A percentile compares a stretch with the other conserved stretches of the same genome.
phyloP scores from a whole-genome alignment of 1,140 invertebrate genomes.

The Colletes gigas region DNA sequence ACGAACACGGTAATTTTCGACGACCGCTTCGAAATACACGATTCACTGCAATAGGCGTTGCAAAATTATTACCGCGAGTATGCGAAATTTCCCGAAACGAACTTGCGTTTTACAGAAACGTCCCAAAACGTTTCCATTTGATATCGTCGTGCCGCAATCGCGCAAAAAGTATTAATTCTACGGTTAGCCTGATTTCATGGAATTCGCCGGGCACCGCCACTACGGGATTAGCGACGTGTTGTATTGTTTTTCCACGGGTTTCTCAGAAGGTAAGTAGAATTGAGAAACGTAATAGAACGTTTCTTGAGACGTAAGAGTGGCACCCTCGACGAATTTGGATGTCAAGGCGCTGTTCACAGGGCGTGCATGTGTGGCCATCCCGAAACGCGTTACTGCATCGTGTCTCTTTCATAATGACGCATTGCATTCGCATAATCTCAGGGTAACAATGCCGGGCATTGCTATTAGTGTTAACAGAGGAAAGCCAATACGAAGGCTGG shows the following conservation, averaged over 20 bases:
- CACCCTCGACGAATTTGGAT: slow-evolving; percentile 63
- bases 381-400: slow-evolving; percentile 32
- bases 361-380: slow-evolving; percentile 21
- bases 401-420: slow-evolving; percentile 59
- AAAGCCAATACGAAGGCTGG: slow-evolving; percentile 56
- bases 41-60: background rate
- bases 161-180: background rate
- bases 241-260: background rate
- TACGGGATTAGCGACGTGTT: background rate
- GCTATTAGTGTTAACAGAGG: slow-evolving; percentile 62
- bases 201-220: background rate
- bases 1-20: no score
- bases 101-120: background rate
- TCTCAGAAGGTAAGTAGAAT: background rate
- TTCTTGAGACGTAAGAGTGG: slow-evolving; percentile 30
- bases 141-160: background rate
- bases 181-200: background rate
- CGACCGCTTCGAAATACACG: no score
- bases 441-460: slow-evolving; percentile 61
- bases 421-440: slow-evolving; percentile 64
- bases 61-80: background rate
- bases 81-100: background rate
- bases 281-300: slow-evolving; percentile 18
- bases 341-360: slow-evolving; percentile 61
- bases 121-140: background rate